Evolutionary conservation across 2,888 invertebrate species (phyloP).

Genomic region (Ophioninae sp.): DNA sequence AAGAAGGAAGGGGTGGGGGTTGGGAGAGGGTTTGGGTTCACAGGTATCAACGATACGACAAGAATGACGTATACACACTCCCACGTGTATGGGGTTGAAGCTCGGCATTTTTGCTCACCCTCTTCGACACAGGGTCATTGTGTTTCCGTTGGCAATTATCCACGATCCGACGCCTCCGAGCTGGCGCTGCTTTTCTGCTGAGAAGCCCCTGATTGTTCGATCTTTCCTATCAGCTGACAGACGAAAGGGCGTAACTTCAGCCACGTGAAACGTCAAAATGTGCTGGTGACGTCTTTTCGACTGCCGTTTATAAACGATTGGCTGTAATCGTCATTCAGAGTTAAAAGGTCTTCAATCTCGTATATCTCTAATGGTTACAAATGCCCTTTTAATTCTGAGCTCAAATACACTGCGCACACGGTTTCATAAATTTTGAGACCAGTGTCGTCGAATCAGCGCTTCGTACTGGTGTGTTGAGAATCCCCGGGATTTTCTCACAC

Average conservation of each 20-base stretch:
- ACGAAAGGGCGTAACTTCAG: neutral
- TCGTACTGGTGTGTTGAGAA: neutral
- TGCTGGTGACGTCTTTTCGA: neutral
- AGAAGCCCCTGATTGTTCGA: constrained; percentile 39
- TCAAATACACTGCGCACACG: neutral
- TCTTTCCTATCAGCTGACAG: neutral
- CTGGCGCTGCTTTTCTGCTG: constrained; percentile 44
- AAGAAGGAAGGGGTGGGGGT: too few species aligned
- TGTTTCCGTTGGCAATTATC: constrained; percentile 72
- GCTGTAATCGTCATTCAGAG: neutral
- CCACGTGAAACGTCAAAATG: neutral
- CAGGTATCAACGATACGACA: constrained; percentile 50
- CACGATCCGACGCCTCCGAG: constrained; percentile 76
- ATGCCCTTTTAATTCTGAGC: neutral
- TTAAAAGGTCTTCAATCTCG: neutral
- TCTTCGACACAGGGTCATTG: constrained; percentile 68
- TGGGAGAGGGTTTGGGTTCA: constrained; percentile 5
- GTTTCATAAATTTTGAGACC: neutral
- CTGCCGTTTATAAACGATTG: neutral
- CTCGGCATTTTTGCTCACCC: constrained; percentile 48
- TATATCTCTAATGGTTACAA: neutral
- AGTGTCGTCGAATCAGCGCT: neutral
- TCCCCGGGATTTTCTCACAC: constrained; percentile 20
- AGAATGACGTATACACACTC: neutral
- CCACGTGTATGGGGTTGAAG: neutral